Percentiles rank a stretch among this genome's conserved stretches.
These are phyloP conservation scores for Pangasius krempfi DNA, from an alignment of 2,797 vertebrate species.

Conservation along the genomic window DNA sequence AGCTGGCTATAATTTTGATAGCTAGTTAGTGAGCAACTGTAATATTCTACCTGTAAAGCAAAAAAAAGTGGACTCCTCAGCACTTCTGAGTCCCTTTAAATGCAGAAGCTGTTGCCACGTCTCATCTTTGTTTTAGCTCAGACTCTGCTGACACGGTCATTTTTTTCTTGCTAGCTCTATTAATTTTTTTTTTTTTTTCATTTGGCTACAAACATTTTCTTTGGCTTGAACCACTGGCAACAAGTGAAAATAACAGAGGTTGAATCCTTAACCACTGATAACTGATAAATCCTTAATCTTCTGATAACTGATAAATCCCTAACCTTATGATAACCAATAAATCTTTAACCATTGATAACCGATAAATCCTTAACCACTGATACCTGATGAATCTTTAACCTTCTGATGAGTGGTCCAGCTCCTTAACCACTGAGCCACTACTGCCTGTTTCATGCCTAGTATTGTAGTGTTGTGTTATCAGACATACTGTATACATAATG, in stretches of 20 bases:
- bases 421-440: neutral
- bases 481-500: neutral
- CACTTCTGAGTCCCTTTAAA: neutral
- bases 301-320: no score
- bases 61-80: neutral
- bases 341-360: neutral
- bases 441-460: neutral
- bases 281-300: neutral
- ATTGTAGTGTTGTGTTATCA: neutral
- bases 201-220: neutral
- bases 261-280: neutral
- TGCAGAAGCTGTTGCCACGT: neutral
- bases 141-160: neutral
- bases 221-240: neutral
- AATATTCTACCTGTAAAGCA: neutral
- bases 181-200: neutral
- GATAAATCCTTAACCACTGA: neutral
- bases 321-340: neutral
- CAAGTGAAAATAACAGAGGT: no score
- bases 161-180: neutral
- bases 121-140: slow-evolving; percentile 1
- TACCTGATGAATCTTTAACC: neutral
- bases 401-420: neutral
- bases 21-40: neutral
- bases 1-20: neutral